A percentile compares a stretch with the other conserved stretches of the same genome.
phyloP scores from a whole-genome alignment of 2,797 vertebrate genomes.

The Trachurus trachurus region DNA sequence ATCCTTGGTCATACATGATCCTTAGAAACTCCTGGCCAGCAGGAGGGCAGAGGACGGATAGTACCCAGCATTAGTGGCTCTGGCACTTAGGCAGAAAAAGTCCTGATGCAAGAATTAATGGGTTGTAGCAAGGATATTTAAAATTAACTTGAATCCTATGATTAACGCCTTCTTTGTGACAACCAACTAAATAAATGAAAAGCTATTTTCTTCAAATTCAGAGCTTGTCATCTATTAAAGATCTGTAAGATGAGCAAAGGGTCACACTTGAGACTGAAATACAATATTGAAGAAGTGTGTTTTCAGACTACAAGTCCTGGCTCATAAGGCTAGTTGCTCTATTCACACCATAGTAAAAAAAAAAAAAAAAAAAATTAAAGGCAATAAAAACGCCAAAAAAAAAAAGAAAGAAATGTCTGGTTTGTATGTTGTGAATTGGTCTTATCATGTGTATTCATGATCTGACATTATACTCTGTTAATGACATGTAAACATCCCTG shows the following conservation, averaged over 20 bases:
- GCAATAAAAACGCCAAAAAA: too few species aligned
- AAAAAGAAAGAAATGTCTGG: background rate
- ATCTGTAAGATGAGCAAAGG: background rate
- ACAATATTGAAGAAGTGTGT: background rate
- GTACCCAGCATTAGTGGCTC: background rate
- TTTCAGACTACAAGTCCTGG: background rate
- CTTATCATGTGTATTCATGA: background rate
- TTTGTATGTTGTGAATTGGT: background rate
- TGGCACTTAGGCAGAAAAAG: background rate
- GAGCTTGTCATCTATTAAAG: background rate
- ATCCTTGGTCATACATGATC: constrained; percentile 33
- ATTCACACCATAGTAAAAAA: background rate
- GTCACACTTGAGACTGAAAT: background rate
- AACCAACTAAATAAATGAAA: background rate
- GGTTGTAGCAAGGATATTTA: background rate
- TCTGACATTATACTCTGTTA: too few species aligned
- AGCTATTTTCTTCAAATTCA: background rate
- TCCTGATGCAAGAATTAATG: background rate
- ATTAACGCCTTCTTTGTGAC: background rate
- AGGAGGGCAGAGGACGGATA: constrained; percentile 8
- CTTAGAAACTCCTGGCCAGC: constrained; percentile 27
- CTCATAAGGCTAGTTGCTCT: background rate
- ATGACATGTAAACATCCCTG: background rate
- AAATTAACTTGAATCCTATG: background rate
- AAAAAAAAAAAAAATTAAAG: too few species aligned